phyloP scores from a whole-genome alignment of 2,113 vertebrate species.

The Mesocricetus auratus region DNA sequence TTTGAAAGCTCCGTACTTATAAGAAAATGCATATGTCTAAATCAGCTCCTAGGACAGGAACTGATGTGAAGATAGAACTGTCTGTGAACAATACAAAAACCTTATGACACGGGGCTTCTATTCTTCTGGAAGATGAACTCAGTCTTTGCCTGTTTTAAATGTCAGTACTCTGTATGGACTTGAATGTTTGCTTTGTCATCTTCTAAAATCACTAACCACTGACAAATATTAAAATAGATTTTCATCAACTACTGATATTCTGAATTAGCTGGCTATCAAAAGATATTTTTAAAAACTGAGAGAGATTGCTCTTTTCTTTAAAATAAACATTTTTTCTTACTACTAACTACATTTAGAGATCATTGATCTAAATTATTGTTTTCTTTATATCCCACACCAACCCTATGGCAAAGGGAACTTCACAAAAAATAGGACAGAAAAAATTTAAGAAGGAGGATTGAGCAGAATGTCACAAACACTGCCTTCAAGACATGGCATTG shows the following conservation, averaged over 20 bases:
- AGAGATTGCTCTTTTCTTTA: not conserved
- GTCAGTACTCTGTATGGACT: not conserved
- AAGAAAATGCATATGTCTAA: not conserved
- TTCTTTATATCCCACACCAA: not conserved
- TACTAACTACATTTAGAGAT: not conserved
- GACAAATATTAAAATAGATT: not conserved
- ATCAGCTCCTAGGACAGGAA: not conserved
- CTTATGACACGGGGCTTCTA: not conserved
- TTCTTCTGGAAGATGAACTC: not conserved
- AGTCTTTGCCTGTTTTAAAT: not conserved
- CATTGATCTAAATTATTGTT: not conserved
- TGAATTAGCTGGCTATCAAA: constrained; percentile 7
- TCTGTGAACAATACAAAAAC: not conserved
- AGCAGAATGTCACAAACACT: not conserved
- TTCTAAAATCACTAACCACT: not conserved
- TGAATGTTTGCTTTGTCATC: not conserved
- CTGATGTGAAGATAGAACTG: not conserved
- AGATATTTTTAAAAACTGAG: not conserved
- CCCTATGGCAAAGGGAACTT: not conserved
- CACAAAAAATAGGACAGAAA: not conserved
- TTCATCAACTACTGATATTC: not conserved
- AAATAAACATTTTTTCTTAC: not conserved
- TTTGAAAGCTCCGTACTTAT: not conserved
- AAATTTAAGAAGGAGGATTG: not conserved
- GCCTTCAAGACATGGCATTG: not conserved